Percentiles rank a stretch among this genome's conserved stretches.
phyloP scores from a whole-genome alignment of 2,888 invertebrate species.

The Pristionchus mayeri region DNA sequence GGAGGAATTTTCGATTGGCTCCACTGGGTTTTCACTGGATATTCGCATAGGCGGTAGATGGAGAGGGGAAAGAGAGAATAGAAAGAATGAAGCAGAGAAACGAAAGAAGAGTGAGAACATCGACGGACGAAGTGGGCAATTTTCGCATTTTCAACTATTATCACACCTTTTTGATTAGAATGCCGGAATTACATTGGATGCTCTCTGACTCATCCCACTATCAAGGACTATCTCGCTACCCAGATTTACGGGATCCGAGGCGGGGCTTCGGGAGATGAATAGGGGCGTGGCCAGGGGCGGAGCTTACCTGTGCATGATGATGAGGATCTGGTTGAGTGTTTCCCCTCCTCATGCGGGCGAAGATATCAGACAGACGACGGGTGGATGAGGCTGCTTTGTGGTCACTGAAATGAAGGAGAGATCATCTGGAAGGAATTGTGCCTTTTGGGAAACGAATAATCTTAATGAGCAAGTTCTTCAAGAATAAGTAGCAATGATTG shows the following conservation, averaged over 20 bases:
- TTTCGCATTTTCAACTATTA: constrained; percentile 2
- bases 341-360: constrained; percentile 67
- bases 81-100: too few relatives aligned
- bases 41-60: neutral
- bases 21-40: neutral
- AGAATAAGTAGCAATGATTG: too few relatives aligned
- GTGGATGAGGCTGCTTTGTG: constrained; percentile 49
- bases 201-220: neutral
- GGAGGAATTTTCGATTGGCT: neutral
- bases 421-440: neutral
- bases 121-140: constrained; percentile 4
- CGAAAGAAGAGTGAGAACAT: too few relatives aligned
- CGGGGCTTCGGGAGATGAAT: neutral
- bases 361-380: constrained; percentile 72
- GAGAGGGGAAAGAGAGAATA: neutral
- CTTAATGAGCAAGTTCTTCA: neutral
- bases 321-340: constrained; percentile 49
- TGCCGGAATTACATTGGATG: neutral
- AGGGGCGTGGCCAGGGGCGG: neutral
- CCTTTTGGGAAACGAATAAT: neutral
- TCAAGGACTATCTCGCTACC: neutral
- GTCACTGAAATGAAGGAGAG: neutral
- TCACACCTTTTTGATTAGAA: neutral
- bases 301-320: constrained; percentile 33
- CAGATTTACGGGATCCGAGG: neutral